Evolutionary conservation across 2,888 invertebrate genomes (phyloP).

Genomic region (Ichneumon xanthorius): DNA sequence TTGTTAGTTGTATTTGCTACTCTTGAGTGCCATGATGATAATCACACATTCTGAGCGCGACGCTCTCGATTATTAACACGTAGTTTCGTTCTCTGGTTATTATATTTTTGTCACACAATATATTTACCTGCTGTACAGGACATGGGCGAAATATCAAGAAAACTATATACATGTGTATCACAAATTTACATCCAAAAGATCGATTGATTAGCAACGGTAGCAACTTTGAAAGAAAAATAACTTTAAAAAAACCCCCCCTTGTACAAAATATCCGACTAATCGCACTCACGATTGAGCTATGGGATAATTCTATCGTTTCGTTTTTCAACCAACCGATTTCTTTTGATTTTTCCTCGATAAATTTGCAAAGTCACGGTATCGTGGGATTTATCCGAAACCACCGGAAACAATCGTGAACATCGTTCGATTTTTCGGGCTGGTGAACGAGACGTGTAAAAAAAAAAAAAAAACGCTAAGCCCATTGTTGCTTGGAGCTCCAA

Average conservation of each 20-base stretch:
- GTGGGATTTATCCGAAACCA: background rate
- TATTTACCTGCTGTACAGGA: background rate
- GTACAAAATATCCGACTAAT: constrained; percentile 43
- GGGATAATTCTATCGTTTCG: constrained; percentile 11
- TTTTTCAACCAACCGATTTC: background rate
- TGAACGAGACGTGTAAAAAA: background rate
- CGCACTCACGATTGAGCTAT: constrained; percentile 29
- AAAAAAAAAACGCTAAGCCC: background rate
- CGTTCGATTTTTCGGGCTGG: background rate
- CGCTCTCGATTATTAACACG: constrained; percentile 34
- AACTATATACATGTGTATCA: background rate
- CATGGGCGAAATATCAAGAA: background rate
- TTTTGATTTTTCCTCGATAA: background rate
- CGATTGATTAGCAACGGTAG: background rate
- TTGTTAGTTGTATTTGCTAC: constrained; percentile 83
- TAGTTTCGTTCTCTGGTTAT: constrained; percentile 8
- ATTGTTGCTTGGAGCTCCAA: constrained; percentile 36
- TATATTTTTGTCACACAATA: background rate
- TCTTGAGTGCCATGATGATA: constrained; percentile 81
- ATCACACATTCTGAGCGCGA: constrained; percentile 68
- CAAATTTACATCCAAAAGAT: constrained; percentile 6
- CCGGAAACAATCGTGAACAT: background rate
- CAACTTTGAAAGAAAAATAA: background rate
- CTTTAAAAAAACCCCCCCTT: background rate
- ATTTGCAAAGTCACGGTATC: background rate